Base-by-base conservation (phyloP, 2,113 vertebrate species). In the Embiotoca jacksoni region DNA sequence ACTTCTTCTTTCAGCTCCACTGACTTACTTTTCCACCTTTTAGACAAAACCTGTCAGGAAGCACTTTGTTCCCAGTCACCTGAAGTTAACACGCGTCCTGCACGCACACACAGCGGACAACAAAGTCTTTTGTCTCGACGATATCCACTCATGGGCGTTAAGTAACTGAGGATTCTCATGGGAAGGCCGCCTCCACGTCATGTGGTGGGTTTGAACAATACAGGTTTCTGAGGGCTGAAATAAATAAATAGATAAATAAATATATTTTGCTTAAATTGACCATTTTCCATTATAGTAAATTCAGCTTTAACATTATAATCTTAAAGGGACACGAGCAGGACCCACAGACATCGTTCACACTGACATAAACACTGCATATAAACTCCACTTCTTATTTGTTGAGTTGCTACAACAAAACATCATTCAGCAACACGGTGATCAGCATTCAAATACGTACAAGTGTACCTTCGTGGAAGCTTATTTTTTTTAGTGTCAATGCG, bases 11-110 rank as follows among this genome's bases (percentile, higher is more conserved):
- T 81, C 52, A 16, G 74, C 61, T 81, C 61, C 81, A 47, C 52
- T 33, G 77, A 56, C 36, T 81, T 72, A 52, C 41, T 70, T 72
- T 67, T 78, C 35, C 78, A 71, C 47, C 71, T 73, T 69, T 62
- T 62, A 58, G 58, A 76, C 72, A 49, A 30, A 67, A 39, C 6
- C 54, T 53, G 59, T 63, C 75, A 72, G 50, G 46, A 5, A 56
- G 47, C 62, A 41, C 13, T 23, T 41, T 49, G 66, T 81, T 75
- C 72, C 64, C 50, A 41, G 60, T 65, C 47, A 30, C 7, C 37
- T 37, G 41, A 41, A 33, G 50, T 58, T 55, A 6, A 41, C 52
- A 62, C 35, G 15, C 36, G 47, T 58, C 33, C 31, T 2, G 2
- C 65, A 36, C 41, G 32, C 37, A 23, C 13, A 37, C 36, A 66